Base-by-base conservation (phyloP, 1,140 invertebrate species). In the Latrodectus geometricus region DNA sequence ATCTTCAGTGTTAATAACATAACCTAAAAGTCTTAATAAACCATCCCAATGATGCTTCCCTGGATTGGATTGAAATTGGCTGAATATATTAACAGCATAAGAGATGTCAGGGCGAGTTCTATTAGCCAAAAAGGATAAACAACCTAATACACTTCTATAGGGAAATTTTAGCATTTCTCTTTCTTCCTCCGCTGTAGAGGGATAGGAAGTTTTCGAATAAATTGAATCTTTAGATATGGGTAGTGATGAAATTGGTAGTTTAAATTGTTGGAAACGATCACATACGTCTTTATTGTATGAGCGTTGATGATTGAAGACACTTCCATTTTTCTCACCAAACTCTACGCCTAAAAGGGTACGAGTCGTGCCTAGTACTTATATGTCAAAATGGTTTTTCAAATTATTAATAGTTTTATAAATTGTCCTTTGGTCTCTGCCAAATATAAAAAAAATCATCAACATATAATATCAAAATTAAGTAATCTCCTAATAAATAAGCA, bases 101-200 rank as follows among this genome's bases (percentile, higher is more conserved):
- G 3, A 52, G 35, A 80, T 80, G 52, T 80, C 78, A n/a, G 78
- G 78, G 68, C 78, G 68, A 15, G 78, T 80, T 8, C 11, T 35
- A 20, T 48, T 54, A n/a, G 8, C 75, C 54, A 77, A 61, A 77
- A 77, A 61, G 7, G 56, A 77, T n/a, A 61, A 4, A 56, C 52
- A 77, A 14, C 75, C 52, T n/a, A 56, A 21, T 15, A 77, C 12
- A 35, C 20, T n/a, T 35, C 56, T 54, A 61, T 56, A 77, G 1
- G 52, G 75, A 0, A 17, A 61, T 77, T n/a, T 77, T 35, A 2
- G n/a, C n/a, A 48, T 35, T 17, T 74, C 1, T 49, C 49, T 74
- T 50, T 74, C 72, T n/a, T 49, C 23, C n/a, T n/a, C n/a, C 2
- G 23, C 49, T 14, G 12, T 50, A 12, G 23, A 12, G 4, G 72